A percentile compares a stretch with the other conserved stretches of the same genome.
phyloP scores from a whole-genome alignment of 2,797 vertebrate species.

The Sebastes iracundus region DNA sequence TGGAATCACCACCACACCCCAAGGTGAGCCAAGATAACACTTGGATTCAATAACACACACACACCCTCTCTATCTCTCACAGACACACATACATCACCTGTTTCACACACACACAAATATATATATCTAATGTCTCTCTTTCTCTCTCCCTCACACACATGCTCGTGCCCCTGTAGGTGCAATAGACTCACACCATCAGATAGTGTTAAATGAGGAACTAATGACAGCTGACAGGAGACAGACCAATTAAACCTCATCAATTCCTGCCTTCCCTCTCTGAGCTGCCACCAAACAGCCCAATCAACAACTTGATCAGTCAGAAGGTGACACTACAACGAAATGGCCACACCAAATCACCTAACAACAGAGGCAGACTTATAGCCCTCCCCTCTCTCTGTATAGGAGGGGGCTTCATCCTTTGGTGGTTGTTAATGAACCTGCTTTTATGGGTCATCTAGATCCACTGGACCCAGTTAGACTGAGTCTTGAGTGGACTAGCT shows the following conservation, averaged over 20 bases:
- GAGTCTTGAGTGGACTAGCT: not conserved
- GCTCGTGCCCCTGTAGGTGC: constrained; percentile 52
- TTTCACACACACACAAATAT: constrained; percentile 3
- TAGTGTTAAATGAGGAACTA: constrained; percentile 82
- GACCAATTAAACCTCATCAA: constrained; percentile 83
- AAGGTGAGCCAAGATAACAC: constrained; percentile 61
- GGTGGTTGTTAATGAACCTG: constrained; percentile 35
- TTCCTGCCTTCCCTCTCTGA: constrained; percentile 65
- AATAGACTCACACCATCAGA: constrained; percentile 77
- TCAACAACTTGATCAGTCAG: constrained; percentile 80
- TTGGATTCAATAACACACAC: constrained; percentile 54
- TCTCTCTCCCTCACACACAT: constrained; percentile 23
- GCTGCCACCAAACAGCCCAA: constrained; percentile 73
- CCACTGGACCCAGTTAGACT: not conserved
- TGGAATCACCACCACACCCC: constrained; percentile 40
- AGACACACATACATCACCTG: not conserved
- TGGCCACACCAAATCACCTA: constrained; percentile 60
- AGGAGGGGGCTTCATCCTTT: constrained; percentile 17
- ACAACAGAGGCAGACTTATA: constrained; percentile 40
- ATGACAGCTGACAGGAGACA: constrained; percentile 80
- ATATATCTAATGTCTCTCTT: constrained; percentile 17
- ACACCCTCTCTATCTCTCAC: not conserved
- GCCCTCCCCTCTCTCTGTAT: not conserved
- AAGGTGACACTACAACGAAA: constrained; percentile 70
- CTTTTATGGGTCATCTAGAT: constrained; percentile 21